A percentile compares a stretch with the other conserved stretches of the same genome.
Evolutionary conservation across 2,888 invertebrate species (phyloP).

Genomic region (Eupithecia subfuscata): DNA sequence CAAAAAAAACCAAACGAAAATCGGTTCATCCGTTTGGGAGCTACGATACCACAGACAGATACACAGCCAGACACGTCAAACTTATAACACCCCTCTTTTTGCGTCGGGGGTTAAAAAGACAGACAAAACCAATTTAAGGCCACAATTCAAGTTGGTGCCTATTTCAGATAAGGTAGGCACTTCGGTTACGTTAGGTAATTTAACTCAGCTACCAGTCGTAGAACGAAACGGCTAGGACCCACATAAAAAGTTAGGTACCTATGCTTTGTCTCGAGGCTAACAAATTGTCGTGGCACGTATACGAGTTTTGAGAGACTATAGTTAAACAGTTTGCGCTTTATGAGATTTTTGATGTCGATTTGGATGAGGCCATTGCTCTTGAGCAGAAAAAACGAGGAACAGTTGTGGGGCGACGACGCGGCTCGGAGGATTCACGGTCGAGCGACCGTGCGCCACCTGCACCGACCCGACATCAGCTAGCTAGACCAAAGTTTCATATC

Average conservation of each 20-base stretch:
- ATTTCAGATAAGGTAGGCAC: neutral
- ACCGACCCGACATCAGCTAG: constrained; percentile 46
- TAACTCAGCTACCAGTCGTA: neutral
- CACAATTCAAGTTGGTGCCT: neutral
- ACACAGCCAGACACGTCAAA: too few species aligned
- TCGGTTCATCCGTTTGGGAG: too few species aligned
- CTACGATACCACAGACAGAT: too few species aligned
- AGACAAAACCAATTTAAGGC: neutral
- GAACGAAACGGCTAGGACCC: neutral
- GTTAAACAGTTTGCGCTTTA: constrained; percentile 39
- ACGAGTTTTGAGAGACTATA: constrained; percentile 33
- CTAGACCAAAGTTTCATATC: constrained; percentile 51
- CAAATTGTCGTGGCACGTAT: constrained; percentile 26
- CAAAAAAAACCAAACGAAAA: too few species aligned
- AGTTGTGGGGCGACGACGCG: constrained; percentile 65
- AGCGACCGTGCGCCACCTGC: constrained; percentile 76
- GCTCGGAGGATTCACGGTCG: constrained; percentile 77
- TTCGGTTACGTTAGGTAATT: neutral
- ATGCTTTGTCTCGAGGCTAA: constrained; percentile 37
- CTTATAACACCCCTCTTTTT: too few species aligned
- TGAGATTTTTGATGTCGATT: constrained; percentile 47
- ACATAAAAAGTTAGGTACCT: constrained; percentile 8
- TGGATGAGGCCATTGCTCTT: constrained; percentile 73
- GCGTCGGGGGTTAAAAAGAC: too few species aligned
- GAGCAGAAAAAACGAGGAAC: constrained; percentile 73